Evolutionary conservation across 2,113 vertebrate genomes (phyloP).

Genomic region (Laticauda laticaudata): DNA sequence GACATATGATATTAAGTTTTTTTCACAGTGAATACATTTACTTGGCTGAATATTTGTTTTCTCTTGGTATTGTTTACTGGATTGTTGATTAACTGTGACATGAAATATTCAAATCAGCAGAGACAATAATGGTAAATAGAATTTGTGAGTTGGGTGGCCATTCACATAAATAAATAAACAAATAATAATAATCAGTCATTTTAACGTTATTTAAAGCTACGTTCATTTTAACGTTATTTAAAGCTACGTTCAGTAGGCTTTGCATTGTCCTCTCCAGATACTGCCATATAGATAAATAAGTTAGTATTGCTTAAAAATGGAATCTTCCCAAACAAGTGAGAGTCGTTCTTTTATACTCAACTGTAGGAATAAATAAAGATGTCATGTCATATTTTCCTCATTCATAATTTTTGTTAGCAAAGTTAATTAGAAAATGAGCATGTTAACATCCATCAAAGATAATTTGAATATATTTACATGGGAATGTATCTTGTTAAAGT

Average conservation of each 20-base stretch:
- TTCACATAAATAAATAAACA: background rate
- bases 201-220: slow-evolving; percentile 35
- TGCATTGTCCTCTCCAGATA: slow-evolving; percentile 38
- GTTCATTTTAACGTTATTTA: slow-evolving; percentile 35
- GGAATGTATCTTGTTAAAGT: background rate
- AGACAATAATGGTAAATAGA: slow-evolving; percentile 42
- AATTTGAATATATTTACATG: background rate
- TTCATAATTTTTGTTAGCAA: background rate
- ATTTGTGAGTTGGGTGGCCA: background rate
- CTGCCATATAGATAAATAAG: slow-evolving; percentile 39
- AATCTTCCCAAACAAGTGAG: slow-evolving; percentile 10
- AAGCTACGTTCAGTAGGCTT: slow-evolving; percentile 26
- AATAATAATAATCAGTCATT: background rate
- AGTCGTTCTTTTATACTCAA: slow-evolving; percentile 22
- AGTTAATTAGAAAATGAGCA: background rate
- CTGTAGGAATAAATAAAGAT: slow-evolving; percentile 30
- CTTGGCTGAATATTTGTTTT: slow-evolving; percentile 36
- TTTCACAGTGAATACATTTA: slow-evolving; percentile 35
- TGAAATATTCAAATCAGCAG: slow-evolving; percentile 38
- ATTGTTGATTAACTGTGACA: slow-evolving; percentile 41
- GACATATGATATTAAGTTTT: slow-evolving; percentile 20
- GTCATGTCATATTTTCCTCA: background rate
- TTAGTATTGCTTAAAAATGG: slow-evolving; percentile 29
- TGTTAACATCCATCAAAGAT: background rate
- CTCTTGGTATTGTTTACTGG: slow-evolving; percentile 28